These are phyloP conservation scores for Prenolepis imparis DNA, from an alignment of 2,888 invertebrate species.

Conservation along the genomic window DNA sequence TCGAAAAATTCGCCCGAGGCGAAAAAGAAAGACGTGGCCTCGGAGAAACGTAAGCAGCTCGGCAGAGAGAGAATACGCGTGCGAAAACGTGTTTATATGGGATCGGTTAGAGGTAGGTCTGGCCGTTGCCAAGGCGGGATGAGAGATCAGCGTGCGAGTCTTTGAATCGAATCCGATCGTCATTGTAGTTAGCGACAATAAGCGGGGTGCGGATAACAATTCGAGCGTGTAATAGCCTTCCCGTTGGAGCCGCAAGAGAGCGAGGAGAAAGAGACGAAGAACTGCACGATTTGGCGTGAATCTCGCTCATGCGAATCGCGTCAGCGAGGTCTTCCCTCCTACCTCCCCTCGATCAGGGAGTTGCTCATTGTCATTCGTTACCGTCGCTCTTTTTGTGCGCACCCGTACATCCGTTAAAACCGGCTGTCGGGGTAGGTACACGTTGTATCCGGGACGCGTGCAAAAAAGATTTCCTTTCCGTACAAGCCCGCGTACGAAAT, in stretches of 20 bases:
- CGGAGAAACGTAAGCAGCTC: background rate
- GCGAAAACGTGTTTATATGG: constrained; percentile 3
- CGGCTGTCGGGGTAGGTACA: constrained; percentile 36
- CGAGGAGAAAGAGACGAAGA: background rate
- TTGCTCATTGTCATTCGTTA: constrained; percentile 69
- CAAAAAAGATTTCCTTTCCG: constrained; percentile 27
- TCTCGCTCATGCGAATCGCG: constrained; percentile 70
- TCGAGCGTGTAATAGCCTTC: constrained; percentile 65
- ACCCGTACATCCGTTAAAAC: constrained; percentile 63
- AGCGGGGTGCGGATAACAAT: constrained; percentile 48
- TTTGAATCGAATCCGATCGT: background rate
- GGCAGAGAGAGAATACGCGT: background rate
- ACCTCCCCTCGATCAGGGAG: constrained; percentile 1
- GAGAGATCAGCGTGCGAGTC: constrained; percentile 19
- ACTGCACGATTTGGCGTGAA: constrained; percentile 63
- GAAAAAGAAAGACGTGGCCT: background rate
- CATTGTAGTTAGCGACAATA: constrained; percentile 54
- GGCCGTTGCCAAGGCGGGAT: constrained; percentile 7
- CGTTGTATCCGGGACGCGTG: constrained; percentile 13
- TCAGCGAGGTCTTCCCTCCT: constrained; percentile 29
- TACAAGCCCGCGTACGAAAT: constrained; percentile 1
- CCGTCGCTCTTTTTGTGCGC: constrained; percentile 42
- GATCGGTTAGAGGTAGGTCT: background rate
- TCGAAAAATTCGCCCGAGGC: background rate
- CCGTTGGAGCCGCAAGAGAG: constrained; percentile 56